A percentile compares a stretch with the other conserved stretches of the same genome.
phyloP scores from a whole-genome alignment of 1,140 invertebrate species.

The Venturia canescens region DNA sequence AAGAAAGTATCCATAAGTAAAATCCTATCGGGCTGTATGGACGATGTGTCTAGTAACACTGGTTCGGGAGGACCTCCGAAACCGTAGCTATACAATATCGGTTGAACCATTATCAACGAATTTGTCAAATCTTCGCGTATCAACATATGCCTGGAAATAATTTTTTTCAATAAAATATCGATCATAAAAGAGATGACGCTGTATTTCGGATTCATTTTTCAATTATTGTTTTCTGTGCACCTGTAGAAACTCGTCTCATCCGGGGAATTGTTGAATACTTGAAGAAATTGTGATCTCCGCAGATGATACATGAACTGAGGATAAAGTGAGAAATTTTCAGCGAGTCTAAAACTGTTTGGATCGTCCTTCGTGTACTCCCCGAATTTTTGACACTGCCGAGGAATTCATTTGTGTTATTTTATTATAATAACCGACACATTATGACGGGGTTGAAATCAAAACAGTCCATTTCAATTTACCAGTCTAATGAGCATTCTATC shows the following conservation, averaged over 20 bases:
- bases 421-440: no score
- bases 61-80: slow-evolving; percentile 99
- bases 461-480: slow-evolving; percentile 78
- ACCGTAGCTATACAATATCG: slow-evolving; percentile 98
- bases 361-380: slow-evolving; percentile 99
- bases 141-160: slow-evolving; percentile 90
- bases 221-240: slow-evolving; percentile 72
- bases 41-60: slow-evolving; percentile 97
- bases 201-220: background rate
- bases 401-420: slow-evolving; percentile 65
- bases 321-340: slow-evolving; percentile 98
- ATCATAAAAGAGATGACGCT: background rate
- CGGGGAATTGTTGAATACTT: slow-evolving; percentile 99
- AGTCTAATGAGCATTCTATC: slow-evolving; percentile 98
- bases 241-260: slow-evolving; percentile 99
- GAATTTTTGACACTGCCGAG: slow-evolving; percentile 96
- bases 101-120: slow-evolving; percentile 99
- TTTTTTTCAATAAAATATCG: background rate
- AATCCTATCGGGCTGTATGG: slow-evolving; percentile 97
- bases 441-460: slow-evolving; percentile 15
- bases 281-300: slow-evolving; percentile 97
- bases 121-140: slow-evolving; percentile 98
- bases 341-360: slow-evolving; percentile 95
- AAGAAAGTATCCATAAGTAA: slow-evolving; percentile 99
- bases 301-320: slow-evolving; percentile 99